Conservation (phyloP, 2,888 invertebrate species). For the Eristalinus aeneus region DNA sequence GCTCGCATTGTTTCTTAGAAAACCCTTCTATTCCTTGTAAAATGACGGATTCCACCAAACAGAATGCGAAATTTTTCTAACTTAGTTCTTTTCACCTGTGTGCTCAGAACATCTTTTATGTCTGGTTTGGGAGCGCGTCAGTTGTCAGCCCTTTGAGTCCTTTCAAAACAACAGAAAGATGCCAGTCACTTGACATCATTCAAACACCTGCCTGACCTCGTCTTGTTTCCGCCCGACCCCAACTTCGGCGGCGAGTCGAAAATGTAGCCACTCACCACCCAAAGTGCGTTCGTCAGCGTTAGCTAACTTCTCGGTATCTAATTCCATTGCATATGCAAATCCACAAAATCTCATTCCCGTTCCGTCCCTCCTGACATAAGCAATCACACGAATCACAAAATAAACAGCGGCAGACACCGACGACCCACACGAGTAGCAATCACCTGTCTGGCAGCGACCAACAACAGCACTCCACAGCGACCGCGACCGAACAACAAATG, state of each 20-base stretch:
- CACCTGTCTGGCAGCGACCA: neutral
- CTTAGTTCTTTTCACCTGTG: too few relatives aligned
- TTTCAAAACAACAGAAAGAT: neutral
- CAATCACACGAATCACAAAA: neutral
- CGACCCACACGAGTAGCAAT: neutral
- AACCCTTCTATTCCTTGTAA: too few relatives aligned
- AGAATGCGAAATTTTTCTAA: too few relatives aligned
- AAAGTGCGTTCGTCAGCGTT: neutral
- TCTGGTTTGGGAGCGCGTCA: too few relatives aligned
- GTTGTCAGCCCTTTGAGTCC: too few relatives aligned
- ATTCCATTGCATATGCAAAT: neutral
- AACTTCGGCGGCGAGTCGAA: neutral
- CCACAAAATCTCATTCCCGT: neutral
- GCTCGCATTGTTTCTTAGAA: too few relatives aligned
- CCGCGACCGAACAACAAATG: neutral
- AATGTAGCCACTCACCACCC: neutral
- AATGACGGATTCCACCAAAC: too few relatives aligned
- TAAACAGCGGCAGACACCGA: neutral
- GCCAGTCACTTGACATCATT: neutral
- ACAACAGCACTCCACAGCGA: neutral
- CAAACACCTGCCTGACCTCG: neutral
- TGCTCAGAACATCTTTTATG: too few relatives aligned
- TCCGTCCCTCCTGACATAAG: neutral
- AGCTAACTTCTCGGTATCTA: neutral
- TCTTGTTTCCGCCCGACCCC: neutral